A percentile compares a stretch with the other conserved stretches of the same genome.
Evolutionary conservation across 2,888 invertebrate species (phyloP).

Genomic region (Noctuana brunneofusca): DNA sequence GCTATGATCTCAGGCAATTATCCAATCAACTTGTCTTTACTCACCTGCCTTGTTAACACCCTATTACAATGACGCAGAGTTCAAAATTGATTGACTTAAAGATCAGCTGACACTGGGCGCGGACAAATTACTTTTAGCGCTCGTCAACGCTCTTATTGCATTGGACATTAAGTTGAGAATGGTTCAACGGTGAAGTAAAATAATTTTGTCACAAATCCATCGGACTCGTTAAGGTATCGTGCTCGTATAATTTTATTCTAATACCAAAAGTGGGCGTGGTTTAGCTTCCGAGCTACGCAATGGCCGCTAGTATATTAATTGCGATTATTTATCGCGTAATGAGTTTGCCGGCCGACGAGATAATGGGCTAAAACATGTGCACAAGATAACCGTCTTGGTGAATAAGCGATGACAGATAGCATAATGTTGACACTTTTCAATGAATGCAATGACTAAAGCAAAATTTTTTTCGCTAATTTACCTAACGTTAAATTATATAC

Average conservation of each 20-base stretch:
- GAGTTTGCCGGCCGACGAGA: constrained; percentile 45
- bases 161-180: constrained; percentile 29
- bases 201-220: constrained; percentile 22
- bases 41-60: constrained; percentile 19
- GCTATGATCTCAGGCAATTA: constrained; percentile 36
- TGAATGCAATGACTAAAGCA: too few relatives aligned
- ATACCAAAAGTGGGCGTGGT: constrained; percentile 59
- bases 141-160: constrained; percentile 19
- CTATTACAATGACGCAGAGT: constrained; percentile 20
- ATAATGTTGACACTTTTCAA: neutral
- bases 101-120: constrained; percentile 31
- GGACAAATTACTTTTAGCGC: constrained; percentile 10
- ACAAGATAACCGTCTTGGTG: constrained; percentile 14
- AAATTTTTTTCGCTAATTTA: too few relatives aligned
- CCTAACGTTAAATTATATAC: too few relatives aligned
- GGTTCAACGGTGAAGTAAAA: neutral
- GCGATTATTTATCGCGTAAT: constrained; percentile 62
- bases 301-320: constrained; percentile 64
- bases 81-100: constrained; percentile 9
- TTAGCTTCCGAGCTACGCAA: constrained; percentile 67
- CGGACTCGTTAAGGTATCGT: constrained; percentile 38
- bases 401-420: constrained; percentile 4
- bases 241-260: constrained; percentile 43
- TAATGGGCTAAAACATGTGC: constrained; percentile 31
- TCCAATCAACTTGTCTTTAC: constrained; percentile 25